Conservation (phyloP, 2,797 vertebrate genomes). For the Chaetodon trifasciatus region DNA sequence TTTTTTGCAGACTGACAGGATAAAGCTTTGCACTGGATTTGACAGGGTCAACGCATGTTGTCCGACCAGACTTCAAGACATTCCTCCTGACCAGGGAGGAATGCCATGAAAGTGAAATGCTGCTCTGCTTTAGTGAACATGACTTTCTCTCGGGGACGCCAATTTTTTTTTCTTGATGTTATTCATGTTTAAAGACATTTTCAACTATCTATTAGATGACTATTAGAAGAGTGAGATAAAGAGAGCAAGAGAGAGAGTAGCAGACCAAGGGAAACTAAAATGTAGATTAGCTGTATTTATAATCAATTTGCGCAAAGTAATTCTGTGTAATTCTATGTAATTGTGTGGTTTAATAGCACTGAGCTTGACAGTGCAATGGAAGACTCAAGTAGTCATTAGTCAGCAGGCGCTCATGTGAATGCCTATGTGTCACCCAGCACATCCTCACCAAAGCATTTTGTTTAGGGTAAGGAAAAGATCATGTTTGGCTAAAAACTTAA, state of each 20-base stretch:
- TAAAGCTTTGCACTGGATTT: slow-evolving; percentile 23
- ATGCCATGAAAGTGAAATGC: background rate
- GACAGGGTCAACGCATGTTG: background rate
- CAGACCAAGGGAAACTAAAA: background rate
- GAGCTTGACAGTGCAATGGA: too few relatives aligned
- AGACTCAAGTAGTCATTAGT: background rate
- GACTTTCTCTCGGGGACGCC: background rate
- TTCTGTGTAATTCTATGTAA: background rate
- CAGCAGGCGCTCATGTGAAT: background rate
- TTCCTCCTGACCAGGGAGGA: background rate
- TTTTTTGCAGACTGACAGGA: slow-evolving; percentile 19
- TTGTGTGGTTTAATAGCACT: background rate
- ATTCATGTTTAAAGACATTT: background rate
- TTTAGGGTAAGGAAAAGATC: too few relatives aligned
- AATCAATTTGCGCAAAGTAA: background rate
- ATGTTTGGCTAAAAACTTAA: too few relatives aligned
- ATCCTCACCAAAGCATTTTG: too few relatives aligned
- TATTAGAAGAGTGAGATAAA: background rate
- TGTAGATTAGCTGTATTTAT: background rate
- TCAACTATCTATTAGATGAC: background rate
- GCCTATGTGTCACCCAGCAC: too few relatives aligned
- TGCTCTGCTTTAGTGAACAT: slow-evolving; percentile 22
- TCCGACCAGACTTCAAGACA: background rate
- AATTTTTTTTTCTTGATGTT: background rate
- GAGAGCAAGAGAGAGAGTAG: background rate